Evolutionary conservation across 2,888 invertebrate genomes (phyloP).

Genomic region (Cephus runcator): DNA sequence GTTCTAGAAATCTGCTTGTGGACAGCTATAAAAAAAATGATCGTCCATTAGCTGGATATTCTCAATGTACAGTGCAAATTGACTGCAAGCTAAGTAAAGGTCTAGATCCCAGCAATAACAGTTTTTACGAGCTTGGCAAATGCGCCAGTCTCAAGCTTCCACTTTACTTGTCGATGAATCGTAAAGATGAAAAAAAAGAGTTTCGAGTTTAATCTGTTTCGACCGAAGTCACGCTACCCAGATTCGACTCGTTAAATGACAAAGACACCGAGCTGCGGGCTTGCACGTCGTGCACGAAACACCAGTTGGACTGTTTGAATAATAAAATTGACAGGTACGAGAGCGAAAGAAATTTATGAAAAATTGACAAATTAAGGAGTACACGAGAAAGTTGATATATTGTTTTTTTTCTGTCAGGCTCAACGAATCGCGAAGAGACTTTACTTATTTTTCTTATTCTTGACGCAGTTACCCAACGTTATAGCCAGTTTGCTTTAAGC

Average conservation of each 20-base stretch:
- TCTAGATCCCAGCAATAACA: neutral
- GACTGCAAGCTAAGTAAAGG: neutral
- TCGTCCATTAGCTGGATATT: neutral
- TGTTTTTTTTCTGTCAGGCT: neutral
- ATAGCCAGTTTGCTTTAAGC: neutral
- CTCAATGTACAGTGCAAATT: neutral
- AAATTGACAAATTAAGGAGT: neutral
- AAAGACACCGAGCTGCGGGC: neutral
- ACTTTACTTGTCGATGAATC: neutral
- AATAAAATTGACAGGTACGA: neutral
- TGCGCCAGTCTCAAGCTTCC: neutral
- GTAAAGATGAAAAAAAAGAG: neutral
- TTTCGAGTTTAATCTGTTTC: neutral
- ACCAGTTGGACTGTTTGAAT: neutral
- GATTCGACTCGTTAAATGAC: neutral
- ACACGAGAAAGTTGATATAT: neutral
- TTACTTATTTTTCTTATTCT: neutral
- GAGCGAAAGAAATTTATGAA: neutral
- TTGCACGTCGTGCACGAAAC: neutral
- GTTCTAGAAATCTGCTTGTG: neutral
- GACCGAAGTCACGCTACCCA: neutral
- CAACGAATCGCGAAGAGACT: neutral
- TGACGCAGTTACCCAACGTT: neutral
- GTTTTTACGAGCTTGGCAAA: neutral
- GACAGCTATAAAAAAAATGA: neutral